Base-by-base conservation (phyloP, 2,797 vertebrate species). In the Champsocephalus gunnari region DNA sequence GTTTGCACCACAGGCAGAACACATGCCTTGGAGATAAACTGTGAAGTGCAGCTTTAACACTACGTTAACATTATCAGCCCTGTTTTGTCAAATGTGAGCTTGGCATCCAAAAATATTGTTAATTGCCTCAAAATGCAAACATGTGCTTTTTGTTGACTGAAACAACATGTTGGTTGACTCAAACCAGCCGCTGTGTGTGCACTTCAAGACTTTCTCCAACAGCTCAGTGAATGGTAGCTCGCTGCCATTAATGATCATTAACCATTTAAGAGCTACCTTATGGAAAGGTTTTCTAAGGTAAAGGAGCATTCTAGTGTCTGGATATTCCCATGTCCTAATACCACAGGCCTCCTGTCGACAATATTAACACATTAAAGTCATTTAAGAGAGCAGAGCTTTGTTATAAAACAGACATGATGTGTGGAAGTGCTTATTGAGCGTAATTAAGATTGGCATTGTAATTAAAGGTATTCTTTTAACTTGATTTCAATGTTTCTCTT, bases 31-130 rank as follows among this genome's bases (percentile, higher is more conserved):
- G 13, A 59, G 58, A 70, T 38, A 50, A 59, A 66, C 9, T 62
- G 62, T 14, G 24, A 63, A 60, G 53, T 67, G 55, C 54, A 64
- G 16, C 12, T 77, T 69, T 51, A 67, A 53, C 11, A 17, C 28
- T 3, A 32, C 16, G 56, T 60, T 44, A 75, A 71, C n/a, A 54
- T 47, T 6, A 57, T 68, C 24, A 24, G 54, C 13, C 17, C 2
- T 14, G 3, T 13, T 48, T 13, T 32, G 5, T 66, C 12, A 59
- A 19, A 71, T 60, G 24, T 44, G 13, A 69, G 17, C 4, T 43
- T 41, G 16, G n/a, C 9, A 32, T 62, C 24, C 16, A 9, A 51
- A 17, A 7, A 38, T 16, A 48, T 56, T 57, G 19, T 21, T 50
- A 12, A 44, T 56, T 51, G 19, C 19, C 55, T 54, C 61, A 13